Conservation (phyloP, 2,797 vertebrate species). For the Pipistrellus pipistrellus region DNA sequence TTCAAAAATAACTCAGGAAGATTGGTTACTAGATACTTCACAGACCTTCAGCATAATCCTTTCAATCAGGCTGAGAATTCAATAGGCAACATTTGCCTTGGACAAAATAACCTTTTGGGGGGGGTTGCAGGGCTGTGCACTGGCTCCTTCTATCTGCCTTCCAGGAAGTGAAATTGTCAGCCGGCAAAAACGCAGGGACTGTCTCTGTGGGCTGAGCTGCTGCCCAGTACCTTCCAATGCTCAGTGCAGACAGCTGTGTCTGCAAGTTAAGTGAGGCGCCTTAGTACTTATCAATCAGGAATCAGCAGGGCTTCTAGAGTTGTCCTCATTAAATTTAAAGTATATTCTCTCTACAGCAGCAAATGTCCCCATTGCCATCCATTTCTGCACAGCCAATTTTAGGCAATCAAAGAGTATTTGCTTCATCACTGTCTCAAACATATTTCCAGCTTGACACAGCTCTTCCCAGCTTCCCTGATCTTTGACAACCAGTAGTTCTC, state of each 20-base stretch:
- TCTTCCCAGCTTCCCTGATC: constrained; percentile 71
- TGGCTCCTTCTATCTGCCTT: constrained; percentile 54
- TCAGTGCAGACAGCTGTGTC: constrained; percentile 72
- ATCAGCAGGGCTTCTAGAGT: constrained; percentile 85
- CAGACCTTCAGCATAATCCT: constrained; percentile 87
- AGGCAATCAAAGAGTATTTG: constrained; percentile 82
- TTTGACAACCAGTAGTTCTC: constrained; percentile 69
- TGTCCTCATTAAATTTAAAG: constrained; percentile 86
- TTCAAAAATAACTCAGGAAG: constrained; percentile 89
- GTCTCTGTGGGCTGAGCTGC: constrained; percentile 60
- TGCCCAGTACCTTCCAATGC: constrained; percentile 67
- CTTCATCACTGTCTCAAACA: constrained; percentile 81
- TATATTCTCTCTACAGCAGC: constrained; percentile 83
- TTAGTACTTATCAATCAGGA: constrained; percentile 78
- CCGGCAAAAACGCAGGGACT: constrained; percentile 56
- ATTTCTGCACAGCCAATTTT: constrained; percentile 83
- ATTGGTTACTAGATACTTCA: constrained; percentile 88
- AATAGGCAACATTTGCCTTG: constrained; percentile 77
- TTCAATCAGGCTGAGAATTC: constrained; percentile 86
- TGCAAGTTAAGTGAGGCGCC: constrained; percentile 76
- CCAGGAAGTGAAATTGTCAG: constrained; percentile 56
- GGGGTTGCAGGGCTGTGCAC: neutral
- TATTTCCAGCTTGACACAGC: constrained; percentile 76
- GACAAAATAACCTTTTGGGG: constrained; percentile 75
- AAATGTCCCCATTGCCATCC: constrained; percentile 81